phyloP scores from a whole-genome alignment of 2,797 vertebrate genomes.

The Triplophysa bombifrons region DNA sequence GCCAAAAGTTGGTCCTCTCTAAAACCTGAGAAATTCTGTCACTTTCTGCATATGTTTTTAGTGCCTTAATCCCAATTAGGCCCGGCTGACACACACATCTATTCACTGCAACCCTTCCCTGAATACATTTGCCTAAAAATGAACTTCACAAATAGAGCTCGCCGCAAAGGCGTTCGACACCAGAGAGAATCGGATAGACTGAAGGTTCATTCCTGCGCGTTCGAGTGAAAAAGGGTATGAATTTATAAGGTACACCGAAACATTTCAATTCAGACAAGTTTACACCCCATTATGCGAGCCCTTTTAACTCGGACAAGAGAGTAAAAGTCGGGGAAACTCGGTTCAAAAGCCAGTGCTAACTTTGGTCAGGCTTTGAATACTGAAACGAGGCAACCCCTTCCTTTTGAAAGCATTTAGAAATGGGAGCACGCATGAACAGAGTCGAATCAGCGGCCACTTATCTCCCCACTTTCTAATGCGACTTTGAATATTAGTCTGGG shows the following conservation, averaged over 20 bases:
- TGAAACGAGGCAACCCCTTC: slow-evolving; percentile 76
- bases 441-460: slow-evolving; percentile 76
- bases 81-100: slow-evolving; percentile 97
- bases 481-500: slow-evolving; percentile 84
- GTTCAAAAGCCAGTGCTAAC: slow-evolving; percentile 79
- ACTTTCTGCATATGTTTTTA: slow-evolving; percentile 94
- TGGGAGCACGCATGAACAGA: slow-evolving; percentile 77
- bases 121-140: slow-evolving; percentile 99
- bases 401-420: slow-evolving; percentile 63
- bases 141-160: slow-evolving; percentile 93
- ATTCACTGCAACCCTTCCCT: slow-evolving; percentile 88
- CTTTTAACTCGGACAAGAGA: slow-evolving; percentile 88
- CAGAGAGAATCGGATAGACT: slow-evolving; percentile 96
- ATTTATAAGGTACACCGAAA: slow-evolving; percentile 98
- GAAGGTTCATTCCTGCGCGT: slow-evolving; percentile 87
- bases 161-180: slow-evolving; percentile 93
- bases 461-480: slow-evolving; percentile 76
- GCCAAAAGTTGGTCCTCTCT: slow-evolving; percentile 84
- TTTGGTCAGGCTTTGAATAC: slow-evolving; percentile 88
- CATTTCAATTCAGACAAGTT: slow-evolving; percentile 95
- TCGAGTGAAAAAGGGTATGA: slow-evolving; percentile 95
- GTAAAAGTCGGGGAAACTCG: slow-evolving; percentile 81
- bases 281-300: slow-evolving; percentile 90
- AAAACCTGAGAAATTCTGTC: slow-evolving; percentile 93
- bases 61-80: slow-evolving; percentile 99